Percentiles rank a stretch among this genome's conserved stretches.
Conservation (phyloP, 2,797 vertebrate species). For the Myripristis murdjan region DNA sequence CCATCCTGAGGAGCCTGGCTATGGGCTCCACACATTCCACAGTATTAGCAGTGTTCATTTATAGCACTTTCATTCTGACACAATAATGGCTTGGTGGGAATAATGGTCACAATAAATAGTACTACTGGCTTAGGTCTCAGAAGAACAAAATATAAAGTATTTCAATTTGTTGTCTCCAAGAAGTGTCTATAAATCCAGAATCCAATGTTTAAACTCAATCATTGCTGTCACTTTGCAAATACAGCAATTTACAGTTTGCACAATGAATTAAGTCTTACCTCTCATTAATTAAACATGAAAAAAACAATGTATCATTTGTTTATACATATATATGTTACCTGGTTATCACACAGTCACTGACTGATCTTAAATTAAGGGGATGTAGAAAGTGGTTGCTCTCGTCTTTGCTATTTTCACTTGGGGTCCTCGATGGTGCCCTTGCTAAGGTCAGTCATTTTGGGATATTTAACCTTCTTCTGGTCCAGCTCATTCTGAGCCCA, state of each 20-base stretch:
- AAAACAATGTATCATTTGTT: conserved; percentile 68
- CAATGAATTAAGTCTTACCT: conserved; percentile 69
- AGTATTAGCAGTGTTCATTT: conserved; percentile 16
- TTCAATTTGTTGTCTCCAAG: conserved; percentile 47
- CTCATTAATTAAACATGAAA: conserved; percentile 68
- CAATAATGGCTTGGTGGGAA: conserved; percentile 30
- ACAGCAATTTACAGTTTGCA: conserved; percentile 80
- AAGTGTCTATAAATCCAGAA: conserved; percentile 57
- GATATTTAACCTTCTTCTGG: conserved; percentile 99
- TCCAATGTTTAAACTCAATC: conserved; percentile 57
- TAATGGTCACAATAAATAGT: conserved; percentile 66
- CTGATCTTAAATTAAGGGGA: conserved; percentile 84
- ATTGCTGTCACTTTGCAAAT: conserved; percentile 71
- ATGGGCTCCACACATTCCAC: conserved; percentile 2
- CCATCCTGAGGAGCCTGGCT: neutral
- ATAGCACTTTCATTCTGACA: conserved; percentile 35
- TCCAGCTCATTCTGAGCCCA: conserved; percentile 98
- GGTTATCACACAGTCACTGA: conserved; percentile 85
- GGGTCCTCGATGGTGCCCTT: conserved; percentile 96
- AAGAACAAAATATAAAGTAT: conserved; percentile 70
- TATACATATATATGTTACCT: conserved; percentile 79
- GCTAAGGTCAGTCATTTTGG: conserved; percentile 99
- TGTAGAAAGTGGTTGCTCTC: conserved; percentile 61
- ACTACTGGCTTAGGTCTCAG: conserved; percentile 48
- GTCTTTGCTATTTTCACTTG: conserved; percentile 85